Base-by-base conservation (phyloP, 2,113 vertebrate genomes). In the Chlorodrepanis virens region DNA sequence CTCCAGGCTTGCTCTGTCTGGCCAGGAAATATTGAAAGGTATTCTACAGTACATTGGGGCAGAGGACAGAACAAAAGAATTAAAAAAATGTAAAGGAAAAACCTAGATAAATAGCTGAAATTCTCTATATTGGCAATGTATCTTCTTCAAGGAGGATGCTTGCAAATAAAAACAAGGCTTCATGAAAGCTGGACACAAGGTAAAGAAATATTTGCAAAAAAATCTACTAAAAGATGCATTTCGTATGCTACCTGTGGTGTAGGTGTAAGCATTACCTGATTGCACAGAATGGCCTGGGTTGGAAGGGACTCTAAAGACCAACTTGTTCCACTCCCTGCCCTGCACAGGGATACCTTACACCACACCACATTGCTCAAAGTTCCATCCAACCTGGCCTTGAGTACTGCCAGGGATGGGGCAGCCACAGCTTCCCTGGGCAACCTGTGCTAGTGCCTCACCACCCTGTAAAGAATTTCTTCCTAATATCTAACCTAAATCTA, bases 1-100 rank as follows among this genome's bases (percentile, higher is more conserved):
- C 99, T 99, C 99, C 93, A 98, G 98, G 97, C 98, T 97, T 98
- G 98, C 98, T 98, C 99, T 99, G 97, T 99, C 99, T 98, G 99
- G 99, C 99, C 99, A 99, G 97, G 99, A 98, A 97, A 99, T 98
- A 99, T 97, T 99, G 98, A 99, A 99, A 99, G 99, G 98, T 93
- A 99, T 99, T 99, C 99, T 99, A 99, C 28, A 97, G 95, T 98
- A 98, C 96, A 97, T 99, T 98, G 98, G 98, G 98, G 98, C 93
- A 98, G 96, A 98, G 97, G 97, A 98, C 83, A 98, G 96, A 98
- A 98, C 75, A 97, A 98, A 97, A 97, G 85, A 87, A 98, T 98
- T 97, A 97, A 92, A 95, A 93, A 86, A 60, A 27, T 6, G 23
- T 44, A 96, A 93, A 76, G 69, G 84, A 93, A 90, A 97, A 97